A percentile compares a stretch with the other conserved stretches of the same genome.
These are phyloP conservation scores for Polydrusus tereticollis DNA, from an alignment of 2,888 invertebrate genomes.

Conservation along the genomic window DNA sequence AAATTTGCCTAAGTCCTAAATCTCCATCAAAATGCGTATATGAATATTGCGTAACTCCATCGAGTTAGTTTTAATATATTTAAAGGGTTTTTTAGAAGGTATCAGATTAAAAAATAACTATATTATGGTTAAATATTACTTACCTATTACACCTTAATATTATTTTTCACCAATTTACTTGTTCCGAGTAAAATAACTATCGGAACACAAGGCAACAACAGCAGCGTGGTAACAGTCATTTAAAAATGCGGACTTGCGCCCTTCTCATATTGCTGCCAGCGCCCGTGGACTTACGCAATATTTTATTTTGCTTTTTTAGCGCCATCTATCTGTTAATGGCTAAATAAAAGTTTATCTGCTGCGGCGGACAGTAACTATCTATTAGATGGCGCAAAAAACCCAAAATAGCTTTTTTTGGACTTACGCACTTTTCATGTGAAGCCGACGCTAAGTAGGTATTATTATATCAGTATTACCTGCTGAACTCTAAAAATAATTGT, in stretches of 20 bases:
- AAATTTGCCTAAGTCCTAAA: not conserved
- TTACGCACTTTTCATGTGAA: conserved; percentile 58
- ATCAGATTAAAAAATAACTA: not conserved
- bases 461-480: no score
- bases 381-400: conserved; percentile 3
- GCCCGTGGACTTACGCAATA: not conserved
- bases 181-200: not conserved
- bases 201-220: not conserved
- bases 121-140: conserved; percentile 10
- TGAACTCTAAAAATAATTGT: no score
- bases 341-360: not conserved
- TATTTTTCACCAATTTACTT: not conserved
- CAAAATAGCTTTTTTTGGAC: conserved; percentile 2
- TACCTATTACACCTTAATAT: not conserved
- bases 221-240: not conserved
- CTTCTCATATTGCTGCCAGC: conserved; percentile 5
- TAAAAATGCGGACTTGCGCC: conserved; percentile 2
- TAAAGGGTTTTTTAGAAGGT: not conserved
- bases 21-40: no score
- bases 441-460: conserved; percentile 49
- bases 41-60: no score
- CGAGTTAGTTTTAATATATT: not conserved
- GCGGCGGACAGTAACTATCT: not conserved
- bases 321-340: not conserved
- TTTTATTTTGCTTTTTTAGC: not conserved